A percentile compares a stretch with the other conserved stretches of the same genome.
These are phyloP conservation scores for Alloplasta piceator DNA, from an alignment of 2,888 invertebrate species.

Conservation along the genomic window DNA sequence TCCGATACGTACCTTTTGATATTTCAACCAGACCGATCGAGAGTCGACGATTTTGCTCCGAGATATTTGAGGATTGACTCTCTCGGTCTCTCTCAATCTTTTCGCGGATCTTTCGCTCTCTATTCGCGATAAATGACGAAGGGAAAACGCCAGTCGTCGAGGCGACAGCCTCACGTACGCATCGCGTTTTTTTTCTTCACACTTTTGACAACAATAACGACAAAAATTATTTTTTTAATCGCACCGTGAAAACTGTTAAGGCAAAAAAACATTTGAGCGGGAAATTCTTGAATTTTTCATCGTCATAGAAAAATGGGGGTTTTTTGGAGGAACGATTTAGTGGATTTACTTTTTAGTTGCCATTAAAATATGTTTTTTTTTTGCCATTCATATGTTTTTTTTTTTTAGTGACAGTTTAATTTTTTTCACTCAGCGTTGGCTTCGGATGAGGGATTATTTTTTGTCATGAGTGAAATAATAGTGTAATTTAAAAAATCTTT, in stretches of 20 bases:
- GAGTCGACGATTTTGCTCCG: conserved; percentile 18
- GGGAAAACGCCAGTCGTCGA: conserved; percentile 54
- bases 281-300: no score
- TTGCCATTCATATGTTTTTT: no score
- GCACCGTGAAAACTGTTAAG: background rate
- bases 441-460: no score
- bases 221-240: background rate
- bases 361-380: no score
- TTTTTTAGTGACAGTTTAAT: no score
- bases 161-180: conserved; percentile 41
- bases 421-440: no score
- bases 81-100: conserved; percentile 16
- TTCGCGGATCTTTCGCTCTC: conserved; percentile 6
- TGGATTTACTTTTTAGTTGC: no score
- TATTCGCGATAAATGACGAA: conserved; percentile 25
- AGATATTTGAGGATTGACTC: conserved; percentile 48
- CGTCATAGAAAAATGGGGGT: no score
- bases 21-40: conserved; percentile 10
- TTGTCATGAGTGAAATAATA: no score
- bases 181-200: conserved; percentile 16
- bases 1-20: conserved; percentile 16
- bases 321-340: no score
- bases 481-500: no score
- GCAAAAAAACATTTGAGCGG: no score
- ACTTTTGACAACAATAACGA: background rate